A percentile compares a stretch with the other conserved stretches of the same genome.
phyloP scores from a whole-genome alignment of 2,797 vertebrate species.

The Sebastes elongatus region DNA sequence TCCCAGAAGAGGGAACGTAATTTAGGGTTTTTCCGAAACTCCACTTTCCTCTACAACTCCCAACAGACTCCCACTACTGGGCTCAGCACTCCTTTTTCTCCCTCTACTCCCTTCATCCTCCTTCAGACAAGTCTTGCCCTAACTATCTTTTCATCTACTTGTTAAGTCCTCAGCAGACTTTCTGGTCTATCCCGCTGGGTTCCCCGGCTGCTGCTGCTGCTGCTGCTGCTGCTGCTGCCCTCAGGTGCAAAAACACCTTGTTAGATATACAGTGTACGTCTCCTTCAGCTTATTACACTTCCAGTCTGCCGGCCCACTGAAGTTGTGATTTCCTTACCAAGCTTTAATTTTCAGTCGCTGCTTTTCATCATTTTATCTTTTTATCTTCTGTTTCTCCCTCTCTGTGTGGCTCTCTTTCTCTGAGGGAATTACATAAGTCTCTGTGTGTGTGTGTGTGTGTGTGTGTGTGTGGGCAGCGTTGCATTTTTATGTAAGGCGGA shows the following conservation, averaged over 20 bases:
- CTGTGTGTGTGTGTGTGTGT: conserved; percentile 48
- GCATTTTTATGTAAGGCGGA: conserved; percentile 76
- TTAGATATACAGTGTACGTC: conserved; percentile 18
- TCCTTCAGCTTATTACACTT: conserved; percentile 32
- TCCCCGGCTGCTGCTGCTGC: neutral
- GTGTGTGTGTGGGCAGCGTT: conserved; percentile 49
- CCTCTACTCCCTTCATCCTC: neutral
- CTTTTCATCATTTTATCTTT: conserved; percentile 37
- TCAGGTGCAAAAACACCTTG: conserved; percentile 43
- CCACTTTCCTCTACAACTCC: conserved; percentile 4
- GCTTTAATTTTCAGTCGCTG: conserved; percentile 34
- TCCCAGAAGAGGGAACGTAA: neutral
- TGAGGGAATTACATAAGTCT: conserved; percentile 76
- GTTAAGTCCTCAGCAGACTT: conserved; percentile 27
- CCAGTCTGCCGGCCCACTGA: conserved; percentile 35
- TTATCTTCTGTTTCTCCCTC: conserved; percentile 44
- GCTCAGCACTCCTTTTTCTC: neutral
- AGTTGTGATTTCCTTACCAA: conserved; percentile 39
- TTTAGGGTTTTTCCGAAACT: conserved; percentile 13
- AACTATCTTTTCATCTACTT: conserved; percentile 19
- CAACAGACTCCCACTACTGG: neutral
- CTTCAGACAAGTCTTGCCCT: conserved; percentile 9
- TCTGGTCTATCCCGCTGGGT: conserved; percentile 6
- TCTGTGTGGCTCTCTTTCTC: conserved; percentile 50
- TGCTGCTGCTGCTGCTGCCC: conserved; percentile 23